Evolutionary conservation across 2,113 vertebrate species (phyloP).

Genomic region (Hemiscyllium ocellatum): DNA sequence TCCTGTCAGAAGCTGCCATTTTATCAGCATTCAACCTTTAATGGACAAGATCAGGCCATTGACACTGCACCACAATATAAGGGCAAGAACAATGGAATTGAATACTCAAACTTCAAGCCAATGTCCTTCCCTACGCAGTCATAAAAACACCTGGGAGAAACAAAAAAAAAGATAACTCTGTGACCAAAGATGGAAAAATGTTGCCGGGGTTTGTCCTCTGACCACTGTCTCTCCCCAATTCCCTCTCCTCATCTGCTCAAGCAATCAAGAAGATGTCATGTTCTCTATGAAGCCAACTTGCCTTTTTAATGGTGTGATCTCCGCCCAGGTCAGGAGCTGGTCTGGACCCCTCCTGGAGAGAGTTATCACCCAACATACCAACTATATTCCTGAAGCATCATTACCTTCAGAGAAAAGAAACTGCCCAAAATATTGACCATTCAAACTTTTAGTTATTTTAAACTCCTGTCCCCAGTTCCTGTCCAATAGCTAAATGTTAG

Average conservation of each 20-base stretch:
- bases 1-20: not conserved
- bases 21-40: not conserved
- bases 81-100: not conserved
- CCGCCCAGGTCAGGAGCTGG: not conserved
- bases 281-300: not conserved
- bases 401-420: not conserved
- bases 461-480: not conserved
- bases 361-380: not conserved
- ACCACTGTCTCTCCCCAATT: not conserved
- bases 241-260: not conserved
- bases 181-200: not conserved
- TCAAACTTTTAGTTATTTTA: not conserved
- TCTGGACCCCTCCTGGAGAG: not conserved
- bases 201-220: not conserved
- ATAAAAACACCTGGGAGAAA: not conserved
- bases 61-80: too few relatives aligned
- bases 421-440: not conserved
- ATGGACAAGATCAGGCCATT: not conserved
- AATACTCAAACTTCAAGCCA: not conserved
- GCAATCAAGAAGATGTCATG: not conserved
- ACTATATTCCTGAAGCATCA: not conserved
- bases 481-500: not conserved
- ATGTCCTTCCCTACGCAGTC: not conserved
- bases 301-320: not conserved
- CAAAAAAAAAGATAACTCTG: not conserved